These are phyloP conservation scores for Graphium colonna DNA, from an alignment of 2,888 invertebrate species.

Conservation along the genomic window DNA sequence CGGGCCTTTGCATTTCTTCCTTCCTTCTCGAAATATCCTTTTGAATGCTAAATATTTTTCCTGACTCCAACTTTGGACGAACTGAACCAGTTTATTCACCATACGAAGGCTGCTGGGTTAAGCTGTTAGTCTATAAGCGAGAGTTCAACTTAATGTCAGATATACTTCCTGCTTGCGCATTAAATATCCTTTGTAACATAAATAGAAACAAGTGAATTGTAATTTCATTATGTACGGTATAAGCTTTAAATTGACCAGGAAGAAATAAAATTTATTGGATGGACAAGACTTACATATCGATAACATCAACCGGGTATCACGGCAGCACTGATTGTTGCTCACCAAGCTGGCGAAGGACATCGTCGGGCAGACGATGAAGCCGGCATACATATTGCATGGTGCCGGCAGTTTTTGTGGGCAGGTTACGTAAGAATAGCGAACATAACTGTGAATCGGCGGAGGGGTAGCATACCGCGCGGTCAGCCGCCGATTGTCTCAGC, in stretches of 20 bases:
- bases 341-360: not conserved
- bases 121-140: too few relatives aligned
- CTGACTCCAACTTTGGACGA: too few relatives aligned
- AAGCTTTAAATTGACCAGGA: not conserved
- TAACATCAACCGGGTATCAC: not conserved
- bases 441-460: conserved; percentile 71
- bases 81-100: too few relatives aligned
- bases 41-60: too few relatives aligned
- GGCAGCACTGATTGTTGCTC: not conserved
- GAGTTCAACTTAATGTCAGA: too few relatives aligned
- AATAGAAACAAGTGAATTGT: too few relatives aligned
- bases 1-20: too few relatives aligned
- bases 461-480: conserved; percentile 61
- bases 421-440: conserved; percentile 71
- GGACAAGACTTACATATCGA: not conserved
- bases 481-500: conserved; percentile 70
- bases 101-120: too few relatives aligned
- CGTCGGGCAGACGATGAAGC: not conserved
- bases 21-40: too few relatives aligned
- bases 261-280: not conserved
- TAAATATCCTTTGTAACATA: too few relatives aligned
- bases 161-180: too few relatives aligned
- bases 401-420: conserved; percentile 31
- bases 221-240: too few relatives aligned
- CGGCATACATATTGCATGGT: conserved; percentile 6